A percentile compares a stretch with the other conserved stretches of the same genome.
phyloP scores from a whole-genome alignment of 2,113 vertebrate species.

The Atlantisia rogersi region DNA sequence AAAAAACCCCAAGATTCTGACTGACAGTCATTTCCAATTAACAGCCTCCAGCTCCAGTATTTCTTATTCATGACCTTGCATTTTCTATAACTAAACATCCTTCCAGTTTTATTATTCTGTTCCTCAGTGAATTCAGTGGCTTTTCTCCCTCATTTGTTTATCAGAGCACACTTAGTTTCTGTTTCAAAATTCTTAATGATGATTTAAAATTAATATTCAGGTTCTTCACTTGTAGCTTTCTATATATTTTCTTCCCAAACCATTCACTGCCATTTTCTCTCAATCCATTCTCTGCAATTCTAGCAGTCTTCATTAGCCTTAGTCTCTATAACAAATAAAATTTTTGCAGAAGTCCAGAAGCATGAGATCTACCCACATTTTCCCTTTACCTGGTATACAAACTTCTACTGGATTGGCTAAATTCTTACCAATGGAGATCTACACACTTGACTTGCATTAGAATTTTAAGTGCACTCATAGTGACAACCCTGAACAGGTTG shows the following conservation, averaged over 20 bases:
- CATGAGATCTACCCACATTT: neutral
- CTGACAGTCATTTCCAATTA: slow-evolving; percentile 28
- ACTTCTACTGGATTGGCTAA: neutral
- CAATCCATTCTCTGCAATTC: neutral
- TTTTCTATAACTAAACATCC: neutral
- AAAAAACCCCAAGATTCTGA: neutral
- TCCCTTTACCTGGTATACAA: neutral
- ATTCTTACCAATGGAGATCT: neutral
- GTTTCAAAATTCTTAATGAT: neutral
- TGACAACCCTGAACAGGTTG: neutral
- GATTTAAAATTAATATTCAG: neutral
- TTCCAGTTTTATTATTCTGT: neutral
- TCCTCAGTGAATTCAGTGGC: neutral
- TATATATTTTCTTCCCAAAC: neutral
- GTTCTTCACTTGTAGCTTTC: neutral
- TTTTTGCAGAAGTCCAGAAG: neutral
- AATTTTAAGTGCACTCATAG: neutral
- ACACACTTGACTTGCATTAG: neutral
- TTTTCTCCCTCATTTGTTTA: neutral
- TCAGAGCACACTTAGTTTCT: neutral
- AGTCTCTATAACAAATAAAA: neutral
- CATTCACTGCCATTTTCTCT: neutral
- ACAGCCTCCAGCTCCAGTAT: neutral
- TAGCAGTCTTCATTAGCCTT: neutral
- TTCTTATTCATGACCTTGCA: neutral